These are phyloP conservation scores for Semotilus atromaculatus DNA, from an alignment of 2,797 vertebrate genomes.

Conservation along the genomic window DNA sequence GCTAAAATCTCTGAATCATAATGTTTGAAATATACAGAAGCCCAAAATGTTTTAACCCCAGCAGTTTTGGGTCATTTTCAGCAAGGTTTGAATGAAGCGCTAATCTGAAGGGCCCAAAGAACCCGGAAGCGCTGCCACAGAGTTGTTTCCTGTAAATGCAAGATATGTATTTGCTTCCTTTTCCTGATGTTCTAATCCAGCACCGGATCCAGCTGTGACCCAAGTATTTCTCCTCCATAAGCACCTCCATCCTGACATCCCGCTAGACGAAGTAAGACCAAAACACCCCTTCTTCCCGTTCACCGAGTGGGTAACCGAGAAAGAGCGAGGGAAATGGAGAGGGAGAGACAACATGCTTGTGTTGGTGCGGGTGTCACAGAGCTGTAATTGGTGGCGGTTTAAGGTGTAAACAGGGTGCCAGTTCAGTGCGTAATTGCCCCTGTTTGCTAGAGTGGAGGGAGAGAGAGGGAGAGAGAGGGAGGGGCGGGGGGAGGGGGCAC, in stretches of 20 bases:
- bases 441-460: slow-evolving; percentile 66
- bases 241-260: slow-evolving; percentile 47
- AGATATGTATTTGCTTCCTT: neutral
- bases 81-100: neutral
- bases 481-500: slow-evolving; percentile 58
- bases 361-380: slow-evolving; percentile 74
- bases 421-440: slow-evolving; percentile 70
- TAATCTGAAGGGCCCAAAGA: neutral
- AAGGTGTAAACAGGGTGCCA: slow-evolving; percentile 82
- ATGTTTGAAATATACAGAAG: neutral
- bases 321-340: slow-evolving; percentile 23
- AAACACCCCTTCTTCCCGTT: slow-evolving; percentile 51
- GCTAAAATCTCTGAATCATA: neutral
- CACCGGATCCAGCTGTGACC: slow-evolving; percentile 20
- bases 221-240: slow-evolving; percentile 38
- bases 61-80: neutral
- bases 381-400: slow-evolving; percentile 78
- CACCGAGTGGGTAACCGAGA: slow-evolving; percentile 35
- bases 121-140: neutral
- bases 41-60: neutral
- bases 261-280: slow-evolving; percentile 46
- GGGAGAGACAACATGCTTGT: slow-evolving; percentile 52
- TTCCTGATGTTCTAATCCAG: slow-evolving; percentile 15
- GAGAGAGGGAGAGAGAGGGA: slow-evolving; percentile 62
- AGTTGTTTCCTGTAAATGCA: neutral